Percentiles rank a stretch among this genome's conserved stretches.
These are phyloP conservation scores for Ariolimax columbianus DNA, from an alignment of 2,888 invertebrate genomes.

Conservation along the genomic window DNA sequence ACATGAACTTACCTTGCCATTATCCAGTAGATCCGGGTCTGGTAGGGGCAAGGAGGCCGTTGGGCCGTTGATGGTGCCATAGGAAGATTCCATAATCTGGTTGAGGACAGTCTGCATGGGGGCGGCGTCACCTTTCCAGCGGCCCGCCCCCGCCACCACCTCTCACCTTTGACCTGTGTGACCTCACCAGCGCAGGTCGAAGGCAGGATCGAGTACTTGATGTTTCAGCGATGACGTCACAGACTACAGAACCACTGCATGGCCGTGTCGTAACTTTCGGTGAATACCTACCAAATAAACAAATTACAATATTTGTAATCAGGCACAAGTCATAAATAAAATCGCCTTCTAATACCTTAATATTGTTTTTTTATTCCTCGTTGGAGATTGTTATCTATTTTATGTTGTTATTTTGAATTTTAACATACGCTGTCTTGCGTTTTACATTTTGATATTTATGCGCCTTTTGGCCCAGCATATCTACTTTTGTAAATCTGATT, in stretches of 20 bases:
- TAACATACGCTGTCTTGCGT: no score
- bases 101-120: constrained; percentile 67
- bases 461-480: no score
- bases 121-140: constrained; percentile 38
- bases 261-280: background rate
- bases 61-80: constrained; percentile 68
- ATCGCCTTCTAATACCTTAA: no score
- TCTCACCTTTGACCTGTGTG: constrained; percentile 14
- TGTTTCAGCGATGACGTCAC: constrained; percentile 30
- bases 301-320: no score
- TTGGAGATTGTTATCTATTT: no score
- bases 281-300: background rate
- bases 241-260: constrained; percentile 61
- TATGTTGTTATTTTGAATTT: no score
- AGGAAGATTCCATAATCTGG: constrained; percentile 71
- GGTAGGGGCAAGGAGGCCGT: constrained; percentile 65
- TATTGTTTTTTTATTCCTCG: no score
- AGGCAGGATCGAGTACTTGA: background rate
- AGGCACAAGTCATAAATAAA: no score
- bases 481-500: no score
- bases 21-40: constrained; percentile 70
- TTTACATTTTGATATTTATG: no score
- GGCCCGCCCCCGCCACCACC: constrained; percentile 35
- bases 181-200: background rate
- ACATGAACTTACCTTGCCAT: constrained; percentile 55